Percentiles rank a stretch among this genome's conserved stretches.
Evolutionary conservation across 2,797 vertebrate genomes (phyloP).

Genomic region (Miichthys miiuy): DNA sequence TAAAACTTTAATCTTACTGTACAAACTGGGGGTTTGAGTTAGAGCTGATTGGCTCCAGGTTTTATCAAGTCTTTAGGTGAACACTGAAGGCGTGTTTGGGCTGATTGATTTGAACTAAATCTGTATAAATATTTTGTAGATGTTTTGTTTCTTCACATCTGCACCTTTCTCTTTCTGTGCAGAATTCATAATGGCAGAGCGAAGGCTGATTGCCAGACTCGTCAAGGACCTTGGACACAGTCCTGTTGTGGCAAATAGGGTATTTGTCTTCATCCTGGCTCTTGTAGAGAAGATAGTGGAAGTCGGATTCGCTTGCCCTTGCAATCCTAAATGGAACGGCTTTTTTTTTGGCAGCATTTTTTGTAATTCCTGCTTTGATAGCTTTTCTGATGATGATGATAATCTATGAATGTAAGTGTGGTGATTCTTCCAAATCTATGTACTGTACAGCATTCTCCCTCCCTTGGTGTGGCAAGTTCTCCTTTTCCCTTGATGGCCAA

Average conservation of each 20-base stretch:
- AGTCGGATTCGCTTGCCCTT: constrained; percentile 67
- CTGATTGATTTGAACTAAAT: background rate
- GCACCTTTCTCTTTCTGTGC: background rate
- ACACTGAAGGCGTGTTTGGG: background rate
- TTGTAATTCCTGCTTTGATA: constrained; percentile 62
- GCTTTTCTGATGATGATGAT: constrained; percentile 55
- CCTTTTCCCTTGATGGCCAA: constrained; percentile 66
- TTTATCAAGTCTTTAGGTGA: too few relatives aligned
- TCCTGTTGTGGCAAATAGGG: constrained; percentile 59
- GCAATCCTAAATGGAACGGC: constrained; percentile 55
- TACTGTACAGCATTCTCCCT: constrained; percentile 47
- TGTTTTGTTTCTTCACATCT: background rate
- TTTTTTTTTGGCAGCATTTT: constrained; percentile 58
- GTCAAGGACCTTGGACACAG: constrained; percentile 58
- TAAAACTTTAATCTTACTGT: background rate
- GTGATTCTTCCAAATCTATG: background rate
- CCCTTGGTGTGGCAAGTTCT: constrained; percentile 60
- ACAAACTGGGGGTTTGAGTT: background rate
- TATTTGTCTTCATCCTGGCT: constrained; percentile 63
- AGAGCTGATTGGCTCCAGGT: too few relatives aligned
- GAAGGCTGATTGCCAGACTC: constrained; percentile 58
- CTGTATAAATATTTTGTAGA: background rate
- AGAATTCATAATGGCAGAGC: constrained; percentile 50
- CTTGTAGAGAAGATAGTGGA: constrained; percentile 65
- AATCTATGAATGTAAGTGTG: background rate